phyloP scores from a whole-genome alignment of 2,888 invertebrate species.

The Mythimna pallens region DNA sequence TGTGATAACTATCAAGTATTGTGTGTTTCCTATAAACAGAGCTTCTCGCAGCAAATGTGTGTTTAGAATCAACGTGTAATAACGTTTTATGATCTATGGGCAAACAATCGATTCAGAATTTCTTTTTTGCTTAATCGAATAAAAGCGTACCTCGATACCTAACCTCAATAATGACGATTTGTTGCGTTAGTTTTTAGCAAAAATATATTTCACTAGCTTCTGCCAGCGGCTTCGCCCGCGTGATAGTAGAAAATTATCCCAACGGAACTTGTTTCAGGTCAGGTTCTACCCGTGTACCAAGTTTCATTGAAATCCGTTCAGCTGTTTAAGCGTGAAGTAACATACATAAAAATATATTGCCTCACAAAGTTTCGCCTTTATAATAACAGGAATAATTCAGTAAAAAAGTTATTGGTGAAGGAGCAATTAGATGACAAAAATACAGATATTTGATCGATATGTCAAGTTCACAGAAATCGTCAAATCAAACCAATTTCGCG shows the following conservation, averaged over 20 bases:
- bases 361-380: no score
- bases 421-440: slow-evolving; percentile 35
- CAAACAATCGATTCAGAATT: slow-evolving; percentile 29
- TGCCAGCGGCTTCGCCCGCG: no score
- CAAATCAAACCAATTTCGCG: slow-evolving; percentile 44
- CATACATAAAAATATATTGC: no score
- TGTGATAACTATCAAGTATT: slow-evolving; percentile 29
- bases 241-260: no score
- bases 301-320: no score
- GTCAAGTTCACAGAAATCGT: slow-evolving; percentile 17
- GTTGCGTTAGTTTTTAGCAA: neutral
- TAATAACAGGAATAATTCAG: slow-evolving; percentile 7
- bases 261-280: no score
- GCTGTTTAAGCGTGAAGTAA: no score
- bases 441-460: slow-evolving; percentile 20
- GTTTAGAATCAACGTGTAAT: slow-evolving; percentile 32
- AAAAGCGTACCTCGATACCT: neutral
- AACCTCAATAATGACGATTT: neutral
- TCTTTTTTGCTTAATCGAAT: neutral
- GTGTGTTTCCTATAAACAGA: slow-evolving; percentile 34
- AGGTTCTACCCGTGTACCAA: no score
- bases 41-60: slow-evolving; percentile 31
- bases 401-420: slow-evolving; percentile 12
- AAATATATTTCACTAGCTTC: slow-evolving; percentile 5
- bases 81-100: slow-evolving; percentile 38